A percentile compares a stretch with the other conserved stretches of the same genome.
Conservation (phyloP, 2,113 vertebrate species). For the Hucho hucho region DNA sequence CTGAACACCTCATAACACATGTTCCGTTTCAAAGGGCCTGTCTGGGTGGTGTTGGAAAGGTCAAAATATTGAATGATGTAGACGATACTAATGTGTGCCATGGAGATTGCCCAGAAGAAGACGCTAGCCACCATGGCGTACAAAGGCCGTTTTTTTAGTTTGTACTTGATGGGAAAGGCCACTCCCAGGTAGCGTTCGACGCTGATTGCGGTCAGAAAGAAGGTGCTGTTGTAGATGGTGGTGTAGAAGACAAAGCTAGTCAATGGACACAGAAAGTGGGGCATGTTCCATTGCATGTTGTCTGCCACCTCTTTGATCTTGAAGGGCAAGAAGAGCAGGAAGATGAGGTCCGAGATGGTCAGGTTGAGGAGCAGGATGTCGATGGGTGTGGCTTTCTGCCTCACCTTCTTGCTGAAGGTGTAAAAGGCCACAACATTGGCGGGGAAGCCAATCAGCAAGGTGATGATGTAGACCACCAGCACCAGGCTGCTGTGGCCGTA, state of each 20-base stretch:
- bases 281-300: conserved; percentile 57
- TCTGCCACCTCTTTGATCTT: conserved; percentile 60
- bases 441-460: conserved; percentile 68
- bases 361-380: conserved; percentile 74
- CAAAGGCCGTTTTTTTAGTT: conserved; percentile 40
- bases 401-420: conserved; percentile 61
- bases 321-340: conserved; percentile 76
- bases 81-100: conserved; percentile 61
- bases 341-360: conserved; percentile 70
- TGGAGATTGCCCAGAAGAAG: conserved; percentile 61
- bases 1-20: conserved; percentile 68
- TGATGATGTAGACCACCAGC: conserved; percentile 64
- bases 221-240: conserved; percentile 74
- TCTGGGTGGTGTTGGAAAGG: conserved; percentile 12
- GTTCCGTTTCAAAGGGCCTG: background rate
- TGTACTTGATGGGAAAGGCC: conserved; percentile 69
- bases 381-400: conserved; percentile 48
- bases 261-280: conserved; percentile 60
- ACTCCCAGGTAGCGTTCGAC: conserved; percentile 77
- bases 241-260: conserved; percentile 71
- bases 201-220: conserved; percentile 74
- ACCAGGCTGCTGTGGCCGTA: conserved; percentile 24
- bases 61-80: conserved; percentile 58
- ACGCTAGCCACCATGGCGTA: conserved; percentile 31
- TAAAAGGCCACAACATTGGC: conserved; percentile 71